These are phyloP conservation scores for Rugalucina vietnamica DNA, from an alignment of 2,888 invertebrate genomes.

Conservation along the genomic window DNA sequence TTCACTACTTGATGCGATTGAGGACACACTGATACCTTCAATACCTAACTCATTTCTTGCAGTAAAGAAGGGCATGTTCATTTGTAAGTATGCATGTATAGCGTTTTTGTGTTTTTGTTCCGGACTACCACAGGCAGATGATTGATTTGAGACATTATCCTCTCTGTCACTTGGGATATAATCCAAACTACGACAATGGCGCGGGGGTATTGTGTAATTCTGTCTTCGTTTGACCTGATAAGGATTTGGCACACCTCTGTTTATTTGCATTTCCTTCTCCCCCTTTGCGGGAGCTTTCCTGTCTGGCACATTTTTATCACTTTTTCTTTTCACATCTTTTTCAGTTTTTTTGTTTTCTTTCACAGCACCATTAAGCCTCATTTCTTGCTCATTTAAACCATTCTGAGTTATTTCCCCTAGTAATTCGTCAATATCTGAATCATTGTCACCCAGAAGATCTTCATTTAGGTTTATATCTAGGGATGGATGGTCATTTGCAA, in stretches of 20 bases:
- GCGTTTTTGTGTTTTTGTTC: conserved; percentile 63
- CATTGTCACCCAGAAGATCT: conserved; percentile 48
- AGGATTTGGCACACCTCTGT: conserved; percentile 62
- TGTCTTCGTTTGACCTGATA: conserved; percentile 80
- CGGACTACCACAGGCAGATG: conserved; percentile 78
- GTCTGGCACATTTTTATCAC: conserved; percentile 10
- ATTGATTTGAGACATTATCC: conserved; percentile 72
- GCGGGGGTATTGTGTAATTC: conserved; percentile 74
- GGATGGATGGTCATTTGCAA: conserved; percentile 67
- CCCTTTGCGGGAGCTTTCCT: conserved; percentile 5
- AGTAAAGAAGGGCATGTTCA: conserved; percentile 74
- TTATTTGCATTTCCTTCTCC: neutral
- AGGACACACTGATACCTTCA: conserved; percentile 82
- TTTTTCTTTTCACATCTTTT: conserved; percentile 11
- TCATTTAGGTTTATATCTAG: conserved; percentile 51
- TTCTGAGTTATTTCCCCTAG: conserved; percentile 51
- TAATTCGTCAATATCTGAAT: conserved; percentile 53
- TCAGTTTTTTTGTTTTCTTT: conserved; percentile 18
- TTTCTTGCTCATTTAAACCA: conserved; percentile 43
- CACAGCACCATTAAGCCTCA: neutral
- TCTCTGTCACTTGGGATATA: conserved; percentile 82
- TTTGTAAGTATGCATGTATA: conserved; percentile 67
- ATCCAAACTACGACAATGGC: conserved; percentile 81
- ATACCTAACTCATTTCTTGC: conserved; percentile 71
- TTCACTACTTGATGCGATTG: conserved; percentile 82